Base-by-base conservation (phyloP, 2,888 invertebrate species). In the Elmis aenea region DNA sequence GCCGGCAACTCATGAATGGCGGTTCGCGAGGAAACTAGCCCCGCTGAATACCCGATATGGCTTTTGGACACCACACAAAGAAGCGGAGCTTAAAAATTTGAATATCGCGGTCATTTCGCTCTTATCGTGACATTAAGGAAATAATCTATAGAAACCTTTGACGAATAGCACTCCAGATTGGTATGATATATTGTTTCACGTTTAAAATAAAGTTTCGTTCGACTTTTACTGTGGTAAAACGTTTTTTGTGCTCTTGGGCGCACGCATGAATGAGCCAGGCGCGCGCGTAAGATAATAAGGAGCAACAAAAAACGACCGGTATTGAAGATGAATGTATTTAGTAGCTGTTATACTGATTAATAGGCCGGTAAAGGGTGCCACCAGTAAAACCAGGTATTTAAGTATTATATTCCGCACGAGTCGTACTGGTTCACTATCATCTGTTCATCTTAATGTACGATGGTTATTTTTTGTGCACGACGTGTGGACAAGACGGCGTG, bases 81-180 rank as follows among this genome's bases (percentile, higher is more conserved):
- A 54, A 58, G 58, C 57, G 63, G 62, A 58, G 67, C 67, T 68
- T 68, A 67, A 66, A 66, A 68, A 68, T 68, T 67, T 68, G 67
- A 68, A 68, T 68, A 68, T 68, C 67, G 66, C 67, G 67, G 67
- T 67, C 67, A 68, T 68, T 68, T 62, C 56, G 55, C 57, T 56
- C 63, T 66, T 68, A 67, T 67, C 66, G 55, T 52, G 48, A 63
- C 60, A 62, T 67, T 66, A 66, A 61, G 62, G 62, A 61, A 61
- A 61, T 66, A 64, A 62, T 64, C 63, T 63, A 63, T 60, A 55
- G 58, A 56, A 51, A 45, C 48, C 48, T 58, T 59, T 65, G 65
- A 66, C 61, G 59, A 61, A 66, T 66, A 55, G 57, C 50, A 46
- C 40, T 51, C 42, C 38, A 40, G 42, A 46, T 42, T 18, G 8